Base-by-base conservation (phyloP, 2,888 invertebrate species). In the Microctonus hyperodae region DNA sequence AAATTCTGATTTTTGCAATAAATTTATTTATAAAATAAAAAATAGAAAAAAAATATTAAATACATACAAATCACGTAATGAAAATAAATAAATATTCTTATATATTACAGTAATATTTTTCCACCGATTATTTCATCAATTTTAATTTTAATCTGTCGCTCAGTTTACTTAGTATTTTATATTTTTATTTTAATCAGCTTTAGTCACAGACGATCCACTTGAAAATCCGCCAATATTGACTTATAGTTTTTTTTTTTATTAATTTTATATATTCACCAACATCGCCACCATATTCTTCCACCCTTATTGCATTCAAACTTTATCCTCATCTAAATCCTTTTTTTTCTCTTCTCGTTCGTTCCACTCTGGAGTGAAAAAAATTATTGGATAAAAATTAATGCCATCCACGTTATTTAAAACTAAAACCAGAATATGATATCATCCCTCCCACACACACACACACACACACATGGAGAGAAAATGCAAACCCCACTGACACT, bases 301-400 rank as follows among this genome's bases (percentile, higher is more conserved):
- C 28, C 28, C 28, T 28, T 28, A 28, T 7, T 28, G 4, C 28
- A 28, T 7, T 28, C 28, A 3, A 3, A 28, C 28, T 28, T 28
- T 7, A 28, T 5, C 28, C 28, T 28, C 3, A 3, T 7, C 3
- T 28, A 7, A 28, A 5, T 7, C 28, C 3, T 7, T 28, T 7
- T 28, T 28, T 28, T 28, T 28, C 28, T 50, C 33, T 13, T 2
- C 9, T 35, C 20, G 7, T 16, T 37, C 28, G 37, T 56, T 35
- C 28, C 20, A 33, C 50, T 56, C n/a, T 9, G 59, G 56, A 28
- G 7, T 7, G 7, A 57, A 16, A 48, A 51, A 57, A 25, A 44
- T 37, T 64, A 55, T 66, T 66, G 56, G 57, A 69, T 69, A 66
- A 64, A 66, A 61, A 69, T 66, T 69, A 64, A 66, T 66, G 60